These are phyloP conservation scores for Dorcus parallelipipedus DNA, from an alignment of 2,888 invertebrate genomes.

Conservation along the genomic window DNA sequence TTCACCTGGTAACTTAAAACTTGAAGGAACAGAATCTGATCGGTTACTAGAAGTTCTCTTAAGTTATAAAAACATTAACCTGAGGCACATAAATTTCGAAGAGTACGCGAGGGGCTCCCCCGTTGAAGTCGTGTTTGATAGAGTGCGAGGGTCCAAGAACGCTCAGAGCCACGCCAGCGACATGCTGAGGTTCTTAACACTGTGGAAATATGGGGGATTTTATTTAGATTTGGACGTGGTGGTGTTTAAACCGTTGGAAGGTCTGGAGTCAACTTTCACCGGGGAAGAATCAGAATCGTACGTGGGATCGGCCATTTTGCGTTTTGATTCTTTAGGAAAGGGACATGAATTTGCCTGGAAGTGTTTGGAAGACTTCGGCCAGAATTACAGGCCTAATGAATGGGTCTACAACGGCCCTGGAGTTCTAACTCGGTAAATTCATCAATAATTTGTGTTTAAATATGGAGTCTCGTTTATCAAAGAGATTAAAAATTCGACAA, in stretches of 20 bases:
- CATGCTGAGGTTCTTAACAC: slow-evolving; percentile 60
- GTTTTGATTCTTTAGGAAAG: slow-evolving; percentile 53
- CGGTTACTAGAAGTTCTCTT: slow-evolving; percentile 43
- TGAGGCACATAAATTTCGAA: slow-evolving; percentile 52
- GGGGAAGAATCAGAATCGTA: slow-evolving; percentile 57
- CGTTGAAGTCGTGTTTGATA: slow-evolving; percentile 54
- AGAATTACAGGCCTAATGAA: slow-evolving; percentile 53
- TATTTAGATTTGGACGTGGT: slow-evolving; percentile 75
- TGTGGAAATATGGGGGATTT: slow-evolving; percentile 75
- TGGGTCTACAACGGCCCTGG: slow-evolving; percentile 66
- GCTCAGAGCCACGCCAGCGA: slow-evolving; percentile 62
- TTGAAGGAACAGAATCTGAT: slow-evolving; percentile 32
- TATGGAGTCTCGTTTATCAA: no score
- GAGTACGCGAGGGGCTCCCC: slow-evolving; percentile 57
- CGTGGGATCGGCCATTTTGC: slow-evolving; percentile 67
- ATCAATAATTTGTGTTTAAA: no score
- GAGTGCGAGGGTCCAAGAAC: slow-evolving; percentile 54
- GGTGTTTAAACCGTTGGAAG: slow-evolving; percentile 58
- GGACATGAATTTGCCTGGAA: slow-evolving; percentile 59
- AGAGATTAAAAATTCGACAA: no score
- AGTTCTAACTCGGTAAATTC: slow-evolving; percentile 58
- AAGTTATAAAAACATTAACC: slow-evolving; percentile 52
- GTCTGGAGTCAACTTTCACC: slow-evolving; percentile 58
- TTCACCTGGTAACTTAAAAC: slow-evolving; percentile 43
- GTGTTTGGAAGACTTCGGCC: slow-evolving; percentile 55